phyloP scores from a whole-genome alignment of 1,140 invertebrate species.

The Drosophila sp. region DNA sequence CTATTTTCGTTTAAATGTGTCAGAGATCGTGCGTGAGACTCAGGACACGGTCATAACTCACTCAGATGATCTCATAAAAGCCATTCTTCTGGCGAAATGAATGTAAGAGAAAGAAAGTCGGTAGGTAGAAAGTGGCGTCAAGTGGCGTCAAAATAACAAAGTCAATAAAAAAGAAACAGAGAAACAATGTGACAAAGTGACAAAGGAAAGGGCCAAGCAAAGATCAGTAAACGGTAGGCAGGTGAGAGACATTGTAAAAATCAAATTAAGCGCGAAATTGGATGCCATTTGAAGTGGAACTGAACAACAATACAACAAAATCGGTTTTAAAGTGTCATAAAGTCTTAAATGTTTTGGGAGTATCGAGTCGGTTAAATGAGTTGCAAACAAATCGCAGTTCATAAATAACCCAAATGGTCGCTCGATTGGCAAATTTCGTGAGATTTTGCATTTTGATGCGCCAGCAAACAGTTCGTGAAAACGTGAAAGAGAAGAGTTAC shows the following conservation, averaged over 20 bases:
- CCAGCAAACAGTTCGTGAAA: constrained; percentile 67
- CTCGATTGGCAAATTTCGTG: constrained; percentile 79
- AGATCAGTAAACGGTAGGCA: constrained; percentile 27
- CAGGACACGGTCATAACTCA: constrained; percentile 36
- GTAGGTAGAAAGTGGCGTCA: constrained; percentile 40
- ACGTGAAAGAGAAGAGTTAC: constrained; percentile 77
- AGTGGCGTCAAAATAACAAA: constrained; percentile 23
- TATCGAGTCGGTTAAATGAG: constrained; percentile 60
- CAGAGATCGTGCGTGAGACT: constrained; percentile 10
- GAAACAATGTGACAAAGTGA: background rate
- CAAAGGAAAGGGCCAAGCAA: background rate
- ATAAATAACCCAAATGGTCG: constrained; percentile 79
- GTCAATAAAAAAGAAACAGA: background rate
- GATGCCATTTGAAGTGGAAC: constrained; percentile 39
- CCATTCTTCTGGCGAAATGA: constrained; percentile 21
- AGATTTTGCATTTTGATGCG: constrained; percentile 80
- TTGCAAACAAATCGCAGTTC: constrained; percentile 74
- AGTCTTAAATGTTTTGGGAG: constrained; percentile 57
- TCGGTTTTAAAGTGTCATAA: constrained; percentile 75
- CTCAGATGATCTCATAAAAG: constrained; percentile 15
- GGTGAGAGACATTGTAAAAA: constrained; percentile 50
- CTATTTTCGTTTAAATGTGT: constrained; percentile 8
- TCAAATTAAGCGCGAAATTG: constrained; percentile 75
- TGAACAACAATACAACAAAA: constrained; percentile 29
- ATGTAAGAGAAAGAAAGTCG: constrained; percentile 32